phyloP scores from a whole-genome alignment of 2,113 vertebrate species.

The Oncorhynchus keta region DNA sequence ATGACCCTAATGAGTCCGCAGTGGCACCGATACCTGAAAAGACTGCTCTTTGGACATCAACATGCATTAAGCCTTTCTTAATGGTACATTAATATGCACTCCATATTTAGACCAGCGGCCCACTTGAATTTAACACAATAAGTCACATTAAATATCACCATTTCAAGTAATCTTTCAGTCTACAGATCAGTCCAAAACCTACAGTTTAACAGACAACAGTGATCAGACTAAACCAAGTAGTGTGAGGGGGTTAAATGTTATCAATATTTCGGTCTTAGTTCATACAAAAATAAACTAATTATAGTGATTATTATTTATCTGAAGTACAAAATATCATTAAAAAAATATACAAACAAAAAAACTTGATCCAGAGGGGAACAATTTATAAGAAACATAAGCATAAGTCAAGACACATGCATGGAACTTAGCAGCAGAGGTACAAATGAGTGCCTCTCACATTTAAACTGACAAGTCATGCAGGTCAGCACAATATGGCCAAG shows the following conservation, averaged over 20 bases:
- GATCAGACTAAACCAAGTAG: constrained; percentile 49
- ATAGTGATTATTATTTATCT: constrained; percentile 53
- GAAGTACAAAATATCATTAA: constrained; percentile 41
- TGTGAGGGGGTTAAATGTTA: neutral
- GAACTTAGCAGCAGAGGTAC: neutral
- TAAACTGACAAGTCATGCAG: neutral
- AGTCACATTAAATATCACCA: constrained; percentile 11
- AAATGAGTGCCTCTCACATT: neutral
- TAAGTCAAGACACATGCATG: neutral
- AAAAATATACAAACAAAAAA: constrained; percentile 32
- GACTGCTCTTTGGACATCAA: constrained; percentile 39
- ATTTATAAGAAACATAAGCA: neutral
- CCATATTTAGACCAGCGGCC: constrained; percentile 8
- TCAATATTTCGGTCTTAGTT: constrained; percentile 49
- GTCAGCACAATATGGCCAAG: neutral
- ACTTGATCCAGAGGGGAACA: constrained; percentile 35
- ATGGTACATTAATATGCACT: constrained; percentile 29
- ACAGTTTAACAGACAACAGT: constrained; percentile 58
- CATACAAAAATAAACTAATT: constrained; percentile 71
- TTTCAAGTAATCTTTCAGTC: neutral
- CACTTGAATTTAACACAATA: constrained; percentile 26
- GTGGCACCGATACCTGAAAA: constrained; percentile 40
- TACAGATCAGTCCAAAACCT: constrained; percentile 39
- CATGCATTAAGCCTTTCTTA: constrained; percentile 4
- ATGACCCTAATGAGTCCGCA: neutral